Evolutionary conservation across 2,888 invertebrate species (phyloP), one percentile per base, ranked within the genome.

Genomic region (Sipha maydis): DNA sequence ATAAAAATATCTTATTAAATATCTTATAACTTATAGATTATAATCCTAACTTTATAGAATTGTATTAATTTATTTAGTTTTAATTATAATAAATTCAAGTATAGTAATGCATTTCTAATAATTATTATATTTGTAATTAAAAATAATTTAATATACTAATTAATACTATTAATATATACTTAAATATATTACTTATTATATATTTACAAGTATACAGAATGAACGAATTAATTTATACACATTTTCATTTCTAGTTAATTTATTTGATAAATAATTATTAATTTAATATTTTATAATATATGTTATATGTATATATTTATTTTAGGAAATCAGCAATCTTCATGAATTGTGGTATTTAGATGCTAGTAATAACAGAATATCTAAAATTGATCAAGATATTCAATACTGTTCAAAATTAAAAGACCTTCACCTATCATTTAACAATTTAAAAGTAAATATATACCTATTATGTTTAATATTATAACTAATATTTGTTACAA

Each of bases 161-260:
- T 41, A 8, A 11, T 41, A 41, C 41, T 41, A 41, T 19, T 54
- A 14, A 54, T 56, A 3, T 21, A 94, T 91, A 95, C 9, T 69
- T 83, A 79, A 89, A 89, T 79, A 25, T 88, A 54, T 75, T 88
- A 28, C 28, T n/a, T n/a, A 34, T 34, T 34, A 4, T 34, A 34
- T 34, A 34, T 34, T 34, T 34, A 34, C 34, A 34, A 34, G 34
- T 34, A 34, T 34, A 34, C 4, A 34, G 34, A 34, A 34, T 34
- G 34, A 34, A 34, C 34, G 4, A 34, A 34, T 34, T 34, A 34
- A 34, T 34, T 34, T 2, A 34, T 34, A 4, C 4, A 34, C 4
- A 34, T 3, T 34, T 3, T 34, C 2, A 34, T 34, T 34, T 34
- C 34, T 34, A 34, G 34, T 34, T 34, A 34, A 71, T n/a, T 75